Percentiles rank a stretch among this genome's conserved stretches.
These are phyloP conservation scores for Glossophaga mutica DNA, from an alignment of 2,797 vertebrate genomes.

Conservation along the genomic window DNA sequence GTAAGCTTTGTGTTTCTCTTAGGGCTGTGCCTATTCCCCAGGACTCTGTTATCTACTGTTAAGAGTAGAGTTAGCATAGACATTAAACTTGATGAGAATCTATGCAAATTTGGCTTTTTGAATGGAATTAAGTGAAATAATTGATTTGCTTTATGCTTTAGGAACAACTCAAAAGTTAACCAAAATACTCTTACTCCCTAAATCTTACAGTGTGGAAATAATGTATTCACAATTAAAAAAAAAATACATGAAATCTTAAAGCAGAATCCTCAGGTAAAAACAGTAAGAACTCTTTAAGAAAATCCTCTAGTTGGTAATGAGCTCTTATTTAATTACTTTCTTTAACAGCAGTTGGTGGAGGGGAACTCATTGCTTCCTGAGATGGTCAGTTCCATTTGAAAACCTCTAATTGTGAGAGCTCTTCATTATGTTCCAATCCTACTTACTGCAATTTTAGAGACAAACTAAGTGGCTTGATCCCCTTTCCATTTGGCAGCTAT, in stretches of 20 bases:
- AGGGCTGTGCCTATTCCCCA: neutral
- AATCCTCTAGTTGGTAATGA: neutral
- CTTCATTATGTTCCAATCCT: constrained; percentile 6
- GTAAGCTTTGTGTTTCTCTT: neutral
- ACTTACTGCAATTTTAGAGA: neutral
- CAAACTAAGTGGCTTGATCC: neutral
- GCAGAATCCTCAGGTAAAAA: neutral
- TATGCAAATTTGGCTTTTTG: constrained; percentile 38
- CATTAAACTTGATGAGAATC: constrained; percentile 42
- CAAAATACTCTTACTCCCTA: neutral
- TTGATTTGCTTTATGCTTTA: neutral
- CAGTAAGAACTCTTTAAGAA: neutral
- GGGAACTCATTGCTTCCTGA: neutral
- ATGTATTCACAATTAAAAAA: neutral
- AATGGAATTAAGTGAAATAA: constrained; percentile 29
- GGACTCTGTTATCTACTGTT: neutral
- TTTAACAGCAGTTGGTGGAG: neutral
- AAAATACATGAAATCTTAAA: neutral
- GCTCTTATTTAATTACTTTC: constrained; percentile 6
- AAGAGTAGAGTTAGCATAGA: neutral
- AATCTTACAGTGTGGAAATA: neutral
- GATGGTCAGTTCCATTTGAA: constrained; percentile 14
- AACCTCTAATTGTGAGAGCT: neutral
- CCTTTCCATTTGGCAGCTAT: neutral
- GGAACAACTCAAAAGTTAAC: constrained; percentile 33